These are phyloP conservation scores for Danaus plexippus DNA, from an alignment of 1,140 invertebrate genomes.

Conservation along the genomic window DNA sequence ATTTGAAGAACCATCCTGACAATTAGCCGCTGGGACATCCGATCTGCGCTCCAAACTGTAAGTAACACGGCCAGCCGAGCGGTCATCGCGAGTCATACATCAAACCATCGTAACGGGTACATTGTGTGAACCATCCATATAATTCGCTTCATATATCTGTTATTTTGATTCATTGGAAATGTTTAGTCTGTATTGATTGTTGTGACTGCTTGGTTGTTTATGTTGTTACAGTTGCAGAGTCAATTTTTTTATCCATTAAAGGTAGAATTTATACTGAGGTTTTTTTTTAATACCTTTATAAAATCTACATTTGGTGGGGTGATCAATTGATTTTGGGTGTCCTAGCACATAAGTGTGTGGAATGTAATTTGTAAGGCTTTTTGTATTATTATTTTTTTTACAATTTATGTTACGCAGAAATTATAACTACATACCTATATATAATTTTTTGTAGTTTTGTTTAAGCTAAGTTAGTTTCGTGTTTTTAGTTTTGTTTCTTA, in stretches of 20 bases:
- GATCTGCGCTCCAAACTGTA: slow-evolving; percentile 78
- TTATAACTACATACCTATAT: no score
- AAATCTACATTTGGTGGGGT: slow-evolving; percentile 51
- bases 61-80: slow-evolving; percentile 46
- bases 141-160: slow-evolving; percentile 4
- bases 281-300: slow-evolving; percentile 12
- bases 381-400: slow-evolving; percentile 19
- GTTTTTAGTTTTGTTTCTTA: no score
- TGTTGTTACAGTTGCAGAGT: slow-evolving; percentile 58
- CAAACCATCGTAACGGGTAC: slow-evolving; percentile 4
- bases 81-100: slow-evolving; percentile 34
- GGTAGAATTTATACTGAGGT: slow-evolving; percentile 17
- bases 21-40: slow-evolving; percentile 78
- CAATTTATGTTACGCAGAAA: slow-evolving; percentile 7
- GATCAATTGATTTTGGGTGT: slow-evolving; percentile 56
- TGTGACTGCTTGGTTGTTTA: slow-evolving; percentile 52
- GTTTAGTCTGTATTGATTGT: slow-evolving; percentile 27
- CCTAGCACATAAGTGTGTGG: slow-evolving; percentile 49
- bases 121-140: slow-evolving; percentile 6
- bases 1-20: slow-evolving; percentile 75
- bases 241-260: slow-evolving; percentile 64
- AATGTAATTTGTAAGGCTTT: slow-evolving; percentile 16
- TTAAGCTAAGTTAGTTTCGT: no score
- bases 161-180: slow-evolving; percentile 5
- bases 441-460: no score